These are phyloP conservation scores for Podarcis lilfordi DNA, from an alignment of 2,797 vertebrate species.

Conservation along the genomic window DNA sequence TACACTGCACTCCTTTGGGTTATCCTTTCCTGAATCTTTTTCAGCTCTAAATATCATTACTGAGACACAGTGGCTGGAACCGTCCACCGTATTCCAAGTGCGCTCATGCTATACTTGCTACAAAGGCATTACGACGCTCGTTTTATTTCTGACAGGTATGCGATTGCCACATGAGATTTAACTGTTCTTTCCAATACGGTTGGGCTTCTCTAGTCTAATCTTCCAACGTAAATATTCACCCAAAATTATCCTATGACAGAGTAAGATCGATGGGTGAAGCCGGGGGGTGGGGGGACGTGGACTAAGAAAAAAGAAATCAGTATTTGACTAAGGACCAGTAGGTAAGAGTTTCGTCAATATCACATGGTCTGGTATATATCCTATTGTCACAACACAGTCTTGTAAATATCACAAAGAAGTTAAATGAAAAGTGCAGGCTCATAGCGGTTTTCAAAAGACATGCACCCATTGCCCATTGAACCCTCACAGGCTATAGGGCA, in stretches of 20 bases:
- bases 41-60: too few species aligned
- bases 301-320: background rate
- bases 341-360: background rate
- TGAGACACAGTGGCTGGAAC: too few species aligned
- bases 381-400: too few species aligned
- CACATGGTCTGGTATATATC: too few species aligned
- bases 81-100: too few species aligned
- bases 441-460: background rate
- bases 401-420: background rate
- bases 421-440: background rate
- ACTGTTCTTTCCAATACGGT: background rate
- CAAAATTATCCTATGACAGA: background rate
- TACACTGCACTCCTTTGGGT: too few species aligned
- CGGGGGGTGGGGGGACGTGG: too few species aligned
- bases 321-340: too few species aligned
- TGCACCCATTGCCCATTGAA: background rate
- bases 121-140: too few species aligned
- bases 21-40: too few species aligned
- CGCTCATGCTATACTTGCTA: too few species aligned
- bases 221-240: background rate
- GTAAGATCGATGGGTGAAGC: background rate
- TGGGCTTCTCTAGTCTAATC: too few species aligned
- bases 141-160: background rate
- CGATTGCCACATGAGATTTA: background rate
- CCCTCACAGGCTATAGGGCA: background rate